Evolutionary conservation across 1,140 invertebrate genomes (phyloP).

Genomic region (Drosophila serrata): DNA sequence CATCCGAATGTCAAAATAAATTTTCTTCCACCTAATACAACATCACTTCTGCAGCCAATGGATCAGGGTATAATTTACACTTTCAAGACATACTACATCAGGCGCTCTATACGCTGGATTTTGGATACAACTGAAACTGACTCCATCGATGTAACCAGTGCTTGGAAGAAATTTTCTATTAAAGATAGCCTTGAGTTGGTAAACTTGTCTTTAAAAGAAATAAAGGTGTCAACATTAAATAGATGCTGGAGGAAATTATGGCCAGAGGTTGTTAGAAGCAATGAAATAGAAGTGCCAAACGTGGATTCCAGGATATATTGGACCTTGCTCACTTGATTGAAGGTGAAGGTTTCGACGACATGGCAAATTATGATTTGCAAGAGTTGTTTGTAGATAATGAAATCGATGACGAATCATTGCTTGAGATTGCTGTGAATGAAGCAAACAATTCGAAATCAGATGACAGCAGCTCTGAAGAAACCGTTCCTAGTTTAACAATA

Average conservation of each 20-base stretch:
- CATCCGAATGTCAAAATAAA: conserved; percentile 84
- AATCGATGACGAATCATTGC: conserved; percentile 7
- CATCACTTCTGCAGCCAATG: conserved; percentile 86
- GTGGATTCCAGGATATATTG: conserved; percentile 49
- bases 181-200: conserved; percentile 50
- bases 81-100: conserved; percentile 60
- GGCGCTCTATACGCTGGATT: conserved; percentile 41
- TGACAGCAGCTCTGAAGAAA: conserved; percentile 41
- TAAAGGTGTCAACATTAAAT: conserved; percentile 55
- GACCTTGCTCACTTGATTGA: not conserved
- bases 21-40: conserved; percentile 77
- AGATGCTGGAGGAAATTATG: conserved; percentile 37
- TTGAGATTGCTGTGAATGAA: not conserved
- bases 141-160: conserved; percentile 22
- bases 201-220: conserved; percentile 42
- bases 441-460: conserved; percentile 1
- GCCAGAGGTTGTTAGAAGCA: conserved; percentile 38
- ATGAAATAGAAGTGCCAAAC: conserved; percentile 31
- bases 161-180: conserved; percentile 62
- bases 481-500: conserved; percentile 32
- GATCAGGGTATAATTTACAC: conserved; percentile 83
- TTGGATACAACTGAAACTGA: conserved; percentile 33
- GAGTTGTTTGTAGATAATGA: conserved; percentile 39
- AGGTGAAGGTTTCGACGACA: conserved; percentile 54
- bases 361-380: conserved; percentile 28